Conservation (phyloP, 2,113 vertebrate species). For the Daubentonia madagascariensis region DNA sequence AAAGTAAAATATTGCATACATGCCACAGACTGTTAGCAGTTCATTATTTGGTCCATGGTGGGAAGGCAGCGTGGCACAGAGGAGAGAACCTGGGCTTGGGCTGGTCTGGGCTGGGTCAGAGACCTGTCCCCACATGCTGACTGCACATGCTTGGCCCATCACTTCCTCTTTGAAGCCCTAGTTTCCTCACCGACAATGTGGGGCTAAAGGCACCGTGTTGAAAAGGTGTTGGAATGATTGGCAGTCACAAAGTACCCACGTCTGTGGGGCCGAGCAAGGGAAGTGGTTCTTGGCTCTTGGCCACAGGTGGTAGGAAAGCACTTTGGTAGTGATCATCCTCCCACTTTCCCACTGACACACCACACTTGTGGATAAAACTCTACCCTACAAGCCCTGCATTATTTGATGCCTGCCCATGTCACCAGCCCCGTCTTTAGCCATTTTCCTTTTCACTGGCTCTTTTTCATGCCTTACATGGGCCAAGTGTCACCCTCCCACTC, state of each 20-base stretch:
- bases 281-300: neutral
- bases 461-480: neutral
- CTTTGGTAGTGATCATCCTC: neutral
- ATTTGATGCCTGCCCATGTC: accelerated
- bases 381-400: neutral
- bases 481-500: neutral
- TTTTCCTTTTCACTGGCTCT: neutral
- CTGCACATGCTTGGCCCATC: neutral
- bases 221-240: too few species aligned
- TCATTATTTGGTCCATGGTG: neutral
- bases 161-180: neutral
- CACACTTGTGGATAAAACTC: neutral
- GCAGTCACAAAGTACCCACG: neutral
- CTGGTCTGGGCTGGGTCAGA: neutral
- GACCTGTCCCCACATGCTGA: neutral
- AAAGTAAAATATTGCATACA: neutral
- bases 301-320: too few species aligned
- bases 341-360: neutral
- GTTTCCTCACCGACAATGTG: neutral
- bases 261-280: neutral
- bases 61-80: accelerated
- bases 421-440: neutral
- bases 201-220: neutral
- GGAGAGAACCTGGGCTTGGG: neutral
- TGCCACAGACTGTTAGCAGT: too few species aligned